phyloP scores from a whole-genome alignment of 2,888 invertebrate species.

The Prenolepis imparis region DNA sequence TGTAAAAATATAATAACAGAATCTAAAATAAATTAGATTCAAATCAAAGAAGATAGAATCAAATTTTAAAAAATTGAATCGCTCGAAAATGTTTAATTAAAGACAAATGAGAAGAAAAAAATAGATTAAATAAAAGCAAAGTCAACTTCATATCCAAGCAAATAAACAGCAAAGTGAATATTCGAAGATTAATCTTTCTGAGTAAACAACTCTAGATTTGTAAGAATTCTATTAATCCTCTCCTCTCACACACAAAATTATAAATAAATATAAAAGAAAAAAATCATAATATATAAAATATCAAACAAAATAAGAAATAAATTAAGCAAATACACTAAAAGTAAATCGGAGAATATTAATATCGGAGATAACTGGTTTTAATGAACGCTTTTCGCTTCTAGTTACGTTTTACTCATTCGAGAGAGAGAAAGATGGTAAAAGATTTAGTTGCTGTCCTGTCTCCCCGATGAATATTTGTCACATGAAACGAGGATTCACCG shows the following conservation, averaged over 20 bases:
- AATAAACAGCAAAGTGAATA: background rate
- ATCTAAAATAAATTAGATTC: background rate
- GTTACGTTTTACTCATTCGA: background rate
- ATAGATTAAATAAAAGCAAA: background rate
- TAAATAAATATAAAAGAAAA: background rate
- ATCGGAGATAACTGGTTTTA: slow-evolving; percentile 11
- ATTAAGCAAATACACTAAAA: background rate
- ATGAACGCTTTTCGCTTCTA: slow-evolving; percentile 19
- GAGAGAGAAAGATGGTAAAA: slow-evolving; percentile 27
- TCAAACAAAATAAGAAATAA: background rate
- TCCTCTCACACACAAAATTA: background rate
- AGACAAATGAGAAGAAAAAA: background rate
- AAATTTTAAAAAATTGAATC: background rate
- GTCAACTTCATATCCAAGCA: background rate
- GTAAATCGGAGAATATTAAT: background rate
- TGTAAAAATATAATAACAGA: background rate
- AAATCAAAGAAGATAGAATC: background rate
- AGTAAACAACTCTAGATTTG: background rate
- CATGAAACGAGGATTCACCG: slow-evolving; percentile 37
- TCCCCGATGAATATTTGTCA: slow-evolving; percentile 45
- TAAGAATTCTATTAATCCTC: background rate
- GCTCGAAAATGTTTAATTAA: background rate
- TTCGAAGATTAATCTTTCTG: background rate
- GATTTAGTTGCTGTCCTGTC: slow-evolving; percentile 41
- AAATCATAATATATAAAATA: background rate